A percentile compares a stretch with the other conserved stretches of the same genome.
phyloP scores from a whole-genome alignment of 2,888 invertebrate species.

The Pammene fasciana region DNA sequence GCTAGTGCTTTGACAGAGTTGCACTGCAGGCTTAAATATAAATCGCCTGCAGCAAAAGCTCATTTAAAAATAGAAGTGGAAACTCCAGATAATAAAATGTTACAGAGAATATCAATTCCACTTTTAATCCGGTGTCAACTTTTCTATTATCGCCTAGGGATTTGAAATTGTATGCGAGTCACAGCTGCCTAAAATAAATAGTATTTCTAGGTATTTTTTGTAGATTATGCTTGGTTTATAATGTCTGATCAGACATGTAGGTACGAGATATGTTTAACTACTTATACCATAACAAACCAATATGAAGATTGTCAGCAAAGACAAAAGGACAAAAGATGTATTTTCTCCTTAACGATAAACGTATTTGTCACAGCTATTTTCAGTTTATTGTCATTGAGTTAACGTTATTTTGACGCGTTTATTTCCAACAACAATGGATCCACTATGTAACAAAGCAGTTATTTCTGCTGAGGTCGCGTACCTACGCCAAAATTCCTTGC shows the following conservation, averaged over 20 bases:
- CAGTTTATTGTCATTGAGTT: conserved; percentile 30
- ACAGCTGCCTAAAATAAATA: not conserved
- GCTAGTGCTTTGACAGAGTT: conserved; percentile 29
- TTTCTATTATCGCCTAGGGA: conserved; percentile 27
- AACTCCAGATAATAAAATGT: conserved; percentile 36
- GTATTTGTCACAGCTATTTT: conserved; percentile 30
- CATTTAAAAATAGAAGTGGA: conserved; percentile 37
- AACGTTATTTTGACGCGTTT: conserved; percentile 53
- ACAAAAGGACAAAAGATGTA: conserved; percentile 31
- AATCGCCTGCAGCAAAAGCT: conserved; percentile 35
- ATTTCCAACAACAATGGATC: conserved; percentile 56
- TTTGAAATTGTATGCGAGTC: conserved; percentile 1
- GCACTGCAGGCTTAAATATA: conserved; percentile 26
- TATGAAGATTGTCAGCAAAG: not conserved
- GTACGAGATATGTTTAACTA: not conserved
- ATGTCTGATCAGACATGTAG: too few relatives aligned
- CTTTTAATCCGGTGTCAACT: conserved; percentile 31
- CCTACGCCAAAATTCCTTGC: conserved; percentile 65
- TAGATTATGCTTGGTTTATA: too few relatives aligned
- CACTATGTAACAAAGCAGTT: conserved; percentile 58
- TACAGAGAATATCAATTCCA: conserved; percentile 34
- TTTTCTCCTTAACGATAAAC: conserved; percentile 25
- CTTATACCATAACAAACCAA: not conserved
- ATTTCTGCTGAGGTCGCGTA: conserved; percentile 66
- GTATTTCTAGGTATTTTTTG: conserved; percentile 6